phyloP scores from a whole-genome alignment of 2,113 vertebrate species.

The Bambusicola thoracicus region DNA sequence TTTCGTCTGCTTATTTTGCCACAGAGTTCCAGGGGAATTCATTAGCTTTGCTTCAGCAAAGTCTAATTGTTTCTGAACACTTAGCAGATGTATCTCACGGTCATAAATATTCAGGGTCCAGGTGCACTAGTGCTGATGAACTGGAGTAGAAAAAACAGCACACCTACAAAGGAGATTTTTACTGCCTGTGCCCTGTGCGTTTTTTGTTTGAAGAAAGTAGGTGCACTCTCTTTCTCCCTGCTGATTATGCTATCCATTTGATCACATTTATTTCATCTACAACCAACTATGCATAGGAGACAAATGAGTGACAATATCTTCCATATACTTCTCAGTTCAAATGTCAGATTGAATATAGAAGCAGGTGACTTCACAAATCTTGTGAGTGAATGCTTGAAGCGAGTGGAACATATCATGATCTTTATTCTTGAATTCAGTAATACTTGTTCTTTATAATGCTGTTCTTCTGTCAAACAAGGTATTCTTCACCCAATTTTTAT shows the following conservation, averaged over 20 bases:
- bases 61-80: conserved; percentile 44
- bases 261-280: background rate
- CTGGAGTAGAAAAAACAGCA: background rate
- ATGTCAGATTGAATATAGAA: background rate
- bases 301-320: conserved; percentile 32
- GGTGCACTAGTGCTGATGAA: conserved; percentile 43
- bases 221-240: background rate
- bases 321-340: background rate
- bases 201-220: background rate
- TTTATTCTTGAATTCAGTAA: background rate
- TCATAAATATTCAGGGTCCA: conserved; percentile 43
- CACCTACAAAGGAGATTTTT: background rate
- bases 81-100: conserved; percentile 2
- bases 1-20: conserved; percentile 53
- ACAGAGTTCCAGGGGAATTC: conserved; percentile 38
- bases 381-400: background rate
- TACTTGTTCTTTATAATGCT: background rate
- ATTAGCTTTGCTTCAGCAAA: conserved; percentile 55
- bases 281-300: background rate
- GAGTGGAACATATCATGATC: background rate
- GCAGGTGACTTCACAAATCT: background rate
- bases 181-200: background rate
- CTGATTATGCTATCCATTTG: background rate
- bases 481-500: background rate
- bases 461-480: background rate